These are phyloP conservation scores for Smittia aterrima DNA, from an alignment of 2,888 invertebrate genomes.

Conservation along the genomic window DNA sequence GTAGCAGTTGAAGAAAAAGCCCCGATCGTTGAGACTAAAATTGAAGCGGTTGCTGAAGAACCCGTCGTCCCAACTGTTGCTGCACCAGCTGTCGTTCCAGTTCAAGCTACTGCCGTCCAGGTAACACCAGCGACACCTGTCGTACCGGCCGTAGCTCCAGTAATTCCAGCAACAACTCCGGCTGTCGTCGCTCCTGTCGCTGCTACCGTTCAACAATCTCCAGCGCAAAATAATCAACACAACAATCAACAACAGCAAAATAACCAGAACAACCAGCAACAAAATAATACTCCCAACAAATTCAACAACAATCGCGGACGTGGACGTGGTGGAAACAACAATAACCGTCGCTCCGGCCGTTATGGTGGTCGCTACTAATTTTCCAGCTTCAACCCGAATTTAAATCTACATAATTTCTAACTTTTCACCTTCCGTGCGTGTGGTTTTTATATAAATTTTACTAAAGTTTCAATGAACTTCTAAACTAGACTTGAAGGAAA, in stretches of 20 bases:
- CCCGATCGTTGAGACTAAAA: conserved; percentile 45
- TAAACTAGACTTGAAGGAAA: background rate
- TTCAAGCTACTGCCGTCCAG: background rate
- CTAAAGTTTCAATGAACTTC: background rate
- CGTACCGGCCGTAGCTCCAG: background rate
- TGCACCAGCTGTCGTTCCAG: background rate
- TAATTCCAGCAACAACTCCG: background rate
- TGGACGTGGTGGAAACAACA: background rate
- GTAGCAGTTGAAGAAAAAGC: conserved; percentile 45
- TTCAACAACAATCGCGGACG: conserved; percentile 14
- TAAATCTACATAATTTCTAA: background rate
- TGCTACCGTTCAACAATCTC: conserved; percentile 17
- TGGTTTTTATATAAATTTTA: background rate
- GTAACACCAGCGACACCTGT: background rate
- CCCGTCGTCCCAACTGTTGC: conserved; percentile 2
- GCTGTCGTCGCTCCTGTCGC: background rate
- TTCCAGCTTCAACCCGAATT: background rate
- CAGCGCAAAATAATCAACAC: background rate
- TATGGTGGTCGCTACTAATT: conserved; percentile 36
- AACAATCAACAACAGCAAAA: background rate
- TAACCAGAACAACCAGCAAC: background rate
- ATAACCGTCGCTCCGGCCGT: conserved; percentile 22
- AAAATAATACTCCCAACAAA: conserved; percentile 16
- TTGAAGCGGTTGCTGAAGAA: conserved; percentile 47
- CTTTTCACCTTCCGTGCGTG: background rate